Conservation (phyloP, 2,888 invertebrate genomes). For the Lobophora halterata region DNA sequence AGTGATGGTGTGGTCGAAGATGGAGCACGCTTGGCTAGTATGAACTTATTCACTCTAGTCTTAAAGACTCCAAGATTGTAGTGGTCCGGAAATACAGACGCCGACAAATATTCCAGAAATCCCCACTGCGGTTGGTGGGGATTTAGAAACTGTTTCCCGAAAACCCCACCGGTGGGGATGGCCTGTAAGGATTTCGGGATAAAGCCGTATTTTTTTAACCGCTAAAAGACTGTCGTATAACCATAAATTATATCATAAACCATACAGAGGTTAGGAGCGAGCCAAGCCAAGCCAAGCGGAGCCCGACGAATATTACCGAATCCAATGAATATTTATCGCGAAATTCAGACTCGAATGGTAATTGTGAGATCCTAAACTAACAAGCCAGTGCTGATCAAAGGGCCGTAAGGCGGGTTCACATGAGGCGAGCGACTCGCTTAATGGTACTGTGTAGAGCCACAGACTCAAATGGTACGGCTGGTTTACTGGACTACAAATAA, state of each 20-base stretch:
- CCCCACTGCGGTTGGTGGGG: no score
- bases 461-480: not conserved
- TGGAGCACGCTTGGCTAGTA: no score
- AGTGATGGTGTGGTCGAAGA: no score
- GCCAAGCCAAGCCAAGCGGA: constrained; percentile 19
- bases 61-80: no score
- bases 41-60: no score
- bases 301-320: constrained; percentile 25
- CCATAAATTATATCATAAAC: constrained; percentile 3
- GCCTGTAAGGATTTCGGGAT: no score
- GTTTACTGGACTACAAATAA: not conserved
- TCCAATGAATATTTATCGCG: constrained; percentile 37
- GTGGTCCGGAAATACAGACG: no score
- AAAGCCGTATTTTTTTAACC: no score
- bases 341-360: constrained; percentile 32
- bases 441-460: constrained; percentile 6
- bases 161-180: no score
- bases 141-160: no score
- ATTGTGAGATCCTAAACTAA: constrained; percentile 37
- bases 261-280: constrained; percentile 2
- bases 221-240: constrained; percentile 6
- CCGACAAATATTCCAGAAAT: no score
- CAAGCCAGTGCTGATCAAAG: constrained; percentile 33
- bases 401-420: constrained; percentile 15
- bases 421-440: no score